phyloP scores from a whole-genome alignment of 1,140 invertebrate genomes.

The Drosophila pseudoobscura region DNA sequence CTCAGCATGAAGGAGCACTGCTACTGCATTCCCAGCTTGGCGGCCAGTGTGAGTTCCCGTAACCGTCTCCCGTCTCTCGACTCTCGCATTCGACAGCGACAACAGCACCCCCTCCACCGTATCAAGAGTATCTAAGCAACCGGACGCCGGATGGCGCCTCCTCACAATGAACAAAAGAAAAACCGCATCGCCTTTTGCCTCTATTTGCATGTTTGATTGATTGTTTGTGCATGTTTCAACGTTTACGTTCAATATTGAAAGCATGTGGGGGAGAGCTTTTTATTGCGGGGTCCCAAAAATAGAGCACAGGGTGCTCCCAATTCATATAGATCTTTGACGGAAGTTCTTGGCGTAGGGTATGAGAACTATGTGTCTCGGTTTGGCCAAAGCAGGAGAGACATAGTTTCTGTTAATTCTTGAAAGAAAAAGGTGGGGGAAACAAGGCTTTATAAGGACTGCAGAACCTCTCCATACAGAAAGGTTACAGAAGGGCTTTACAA shows the following conservation, averaged over 20 bases:
- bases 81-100: slow-evolving; percentile 10
- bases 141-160: slow-evolving; percentile 31
- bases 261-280: slow-evolving; percentile 38
- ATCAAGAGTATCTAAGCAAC: slow-evolving; percentile 55
- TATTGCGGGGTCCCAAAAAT: slow-evolving; percentile 38
- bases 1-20: slow-evolving; percentile 80
- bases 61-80: slow-evolving; percentile 19
- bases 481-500: no score
- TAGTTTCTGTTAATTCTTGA: no score
- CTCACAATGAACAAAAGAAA: slow-evolving; percentile 13
- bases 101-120: slow-evolving; percentile 41
- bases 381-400: no score
- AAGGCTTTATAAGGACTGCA: no score
- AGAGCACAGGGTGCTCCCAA: slow-evolving; percentile 20
- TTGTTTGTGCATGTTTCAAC: slow-evolving; percentile 37
- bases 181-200: slow-evolving; percentile 35
- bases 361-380: not conserved
- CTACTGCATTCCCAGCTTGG: slow-evolving; percentile 81
- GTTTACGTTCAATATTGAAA: slow-evolving; percentile 51
- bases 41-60: slow-evolving; percentile 80
- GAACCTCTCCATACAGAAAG: no score
- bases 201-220: slow-evolving; percentile 64
- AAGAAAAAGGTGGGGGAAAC: no score
- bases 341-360: not conserved
- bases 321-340: no score